Conservation (phyloP, 1,140 invertebrate genomes). For the Philopotamus ludificatus region DNA sequence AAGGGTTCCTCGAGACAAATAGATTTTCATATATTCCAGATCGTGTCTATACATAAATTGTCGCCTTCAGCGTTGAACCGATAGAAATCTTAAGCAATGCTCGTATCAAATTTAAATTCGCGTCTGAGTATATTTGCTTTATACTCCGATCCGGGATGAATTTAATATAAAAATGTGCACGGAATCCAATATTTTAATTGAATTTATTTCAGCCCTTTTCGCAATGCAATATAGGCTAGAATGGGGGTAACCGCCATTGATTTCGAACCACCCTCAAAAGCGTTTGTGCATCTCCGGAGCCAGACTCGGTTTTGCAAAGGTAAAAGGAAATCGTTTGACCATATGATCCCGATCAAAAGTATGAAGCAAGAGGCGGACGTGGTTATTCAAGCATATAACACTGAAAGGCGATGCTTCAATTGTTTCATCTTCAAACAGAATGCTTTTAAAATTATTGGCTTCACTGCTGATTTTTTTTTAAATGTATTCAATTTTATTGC, state of each 20-base stretch:
- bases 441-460: no score
- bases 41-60: not conserved
- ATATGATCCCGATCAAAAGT: not conserved
- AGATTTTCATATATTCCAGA: not conserved
- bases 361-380: not conserved
- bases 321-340: not conserved
- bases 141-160: not conserved
- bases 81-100: not conserved
- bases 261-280: not conserved
- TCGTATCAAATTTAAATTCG: not conserved
- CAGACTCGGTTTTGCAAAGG: not conserved
- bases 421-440: not conserved
- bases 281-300: not conserved
- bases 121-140: not conserved
- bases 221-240: no score
- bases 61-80: not conserved
- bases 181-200: no score
- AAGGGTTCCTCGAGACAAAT: not conserved
- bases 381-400: not conserved
- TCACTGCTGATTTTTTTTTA: no score
- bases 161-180: no score
- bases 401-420: not conserved
- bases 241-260: not conserved
- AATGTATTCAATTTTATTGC: no score
- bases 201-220: no score